Base-by-base conservation (phyloP, 2,888 invertebrate species). In the Cotesia congregata region DNA sequence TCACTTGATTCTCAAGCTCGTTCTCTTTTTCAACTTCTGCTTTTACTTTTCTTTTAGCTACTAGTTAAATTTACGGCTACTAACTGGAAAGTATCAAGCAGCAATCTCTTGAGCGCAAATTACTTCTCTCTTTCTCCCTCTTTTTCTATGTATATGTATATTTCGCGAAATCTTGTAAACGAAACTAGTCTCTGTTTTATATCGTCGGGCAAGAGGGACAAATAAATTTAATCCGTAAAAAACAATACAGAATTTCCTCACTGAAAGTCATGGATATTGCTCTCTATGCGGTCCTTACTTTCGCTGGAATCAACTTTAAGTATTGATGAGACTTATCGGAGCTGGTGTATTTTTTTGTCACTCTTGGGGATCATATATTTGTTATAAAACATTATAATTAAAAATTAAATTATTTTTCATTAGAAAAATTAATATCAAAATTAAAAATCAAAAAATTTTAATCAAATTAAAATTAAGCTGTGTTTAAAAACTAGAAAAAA, bases 211-310 rank as follows among this genome's bases (percentile, higher is more conserved):
- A 77, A 76, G 73, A 77, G 68, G 77, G 75, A 77, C 77, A 79
- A 79, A 81, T 81, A 79, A 80, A 79, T 81, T 81, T 78, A 81
- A 77, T 81, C 79, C 79, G 73, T 77, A 77, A 72, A 72, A 62
- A 67, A 65, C 72, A 17, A n/a, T 72, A 67, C 72, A 68, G 78
- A 76, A 78, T 77, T 79, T 75, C 75, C 74, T 74, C 41, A 20
- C 67, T 77, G 72, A 78, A 77, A 73, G 77, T 77, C 77, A 78
- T 80, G 79, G 75, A 78, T 80, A 81, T 78, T 79, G 67, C 73
- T 60, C 69, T 65, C 41, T 59, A 38, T n/a, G 40, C 50, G 50
- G 17, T 38, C 50, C 30, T 72, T n/a, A 40, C 17, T 5, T 72
- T 6, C n/a, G 39, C 50, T 9, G 15, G 12, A 12, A 15, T 15